Percentiles rank a stretch among this genome's conserved stretches.
These are phyloP conservation scores for Agapostemon virescens DNA, from an alignment of 2,888 invertebrate genomes.

Conservation along the genomic window DNA sequence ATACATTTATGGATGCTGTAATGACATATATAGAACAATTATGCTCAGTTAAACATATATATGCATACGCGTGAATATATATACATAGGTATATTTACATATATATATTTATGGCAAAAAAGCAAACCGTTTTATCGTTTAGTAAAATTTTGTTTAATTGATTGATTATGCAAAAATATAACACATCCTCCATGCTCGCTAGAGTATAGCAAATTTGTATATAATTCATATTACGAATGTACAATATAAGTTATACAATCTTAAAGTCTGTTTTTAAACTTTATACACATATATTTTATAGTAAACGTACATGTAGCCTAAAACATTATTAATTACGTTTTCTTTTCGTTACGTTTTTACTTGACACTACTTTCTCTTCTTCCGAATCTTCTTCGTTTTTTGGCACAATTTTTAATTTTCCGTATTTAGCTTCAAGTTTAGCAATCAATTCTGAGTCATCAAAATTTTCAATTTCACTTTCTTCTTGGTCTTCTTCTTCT, in stretches of 20 bases:
- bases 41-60: constrained; percentile 9
- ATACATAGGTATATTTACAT: no score
- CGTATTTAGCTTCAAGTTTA: constrained; percentile 81
- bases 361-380: constrained; percentile 81
- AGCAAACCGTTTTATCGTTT: not conserved
- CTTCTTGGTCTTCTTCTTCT: constrained; percentile 70
- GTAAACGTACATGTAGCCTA: constrained; percentile 29
- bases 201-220: constrained; percentile 17
- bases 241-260: constrained; percentile 17
- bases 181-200: constrained; percentile 62
- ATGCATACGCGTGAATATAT: not conserved
- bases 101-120: not conserved
- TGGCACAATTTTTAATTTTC: constrained; percentile 35
- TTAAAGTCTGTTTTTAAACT: constrained; percentile 19
- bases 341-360: constrained; percentile 71
- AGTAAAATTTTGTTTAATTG: constrained; percentile 8
- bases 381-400: constrained; percentile 80
- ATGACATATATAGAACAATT: constrained; percentile 52
- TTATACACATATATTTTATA: constrained; percentile 17
- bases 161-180: constrained; percentile 2
- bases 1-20: constrained; percentile 63
- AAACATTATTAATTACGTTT: constrained; percentile 78
- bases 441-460: constrained; percentile 87
- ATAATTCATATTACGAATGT: constrained; percentile 12
- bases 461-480: constrained; percentile 81